phyloP scores from a whole-genome alignment of 1,140 invertebrate genomes.

The Tetraneura akinire region DNA sequence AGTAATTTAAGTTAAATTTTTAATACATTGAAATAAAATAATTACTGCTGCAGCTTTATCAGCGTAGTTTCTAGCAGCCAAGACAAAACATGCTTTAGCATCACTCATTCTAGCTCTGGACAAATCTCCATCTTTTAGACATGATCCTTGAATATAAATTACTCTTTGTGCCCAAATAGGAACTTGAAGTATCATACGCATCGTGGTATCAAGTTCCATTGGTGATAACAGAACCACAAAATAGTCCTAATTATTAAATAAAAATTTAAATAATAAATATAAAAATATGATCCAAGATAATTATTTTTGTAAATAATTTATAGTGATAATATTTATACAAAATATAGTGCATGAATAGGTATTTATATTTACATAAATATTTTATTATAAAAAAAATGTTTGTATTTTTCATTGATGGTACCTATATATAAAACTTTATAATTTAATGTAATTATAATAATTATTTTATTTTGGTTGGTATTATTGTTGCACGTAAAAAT shows the following conservation, averaged over 20 bases:
- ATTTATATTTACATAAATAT: too few relatives aligned
- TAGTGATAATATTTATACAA: background rate
- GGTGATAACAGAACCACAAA: conserved; percentile 95
- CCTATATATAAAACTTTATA: too few relatives aligned
- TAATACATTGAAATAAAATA: background rate
- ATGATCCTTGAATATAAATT: conserved; percentile 96
- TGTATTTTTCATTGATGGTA: too few relatives aligned
- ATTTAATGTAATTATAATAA: too few relatives aligned
- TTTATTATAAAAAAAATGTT: too few relatives aligned
- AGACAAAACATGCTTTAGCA: conserved; percentile 93
- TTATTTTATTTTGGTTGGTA: too few relatives aligned
- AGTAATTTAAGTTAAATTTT: background rate
- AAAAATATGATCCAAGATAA: background rate
- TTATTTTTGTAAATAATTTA: background rate
- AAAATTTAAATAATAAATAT: too few relatives aligned
- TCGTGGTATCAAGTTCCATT: conserved; percentile 95
- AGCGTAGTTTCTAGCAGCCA: conserved; percentile 92
- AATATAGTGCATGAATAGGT: too few relatives aligned
- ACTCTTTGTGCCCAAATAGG: conserved; percentile 97
- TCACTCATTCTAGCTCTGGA: conserved; percentile 93
- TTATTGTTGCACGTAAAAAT: too few relatives aligned
- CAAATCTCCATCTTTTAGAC: conserved; percentile 91
- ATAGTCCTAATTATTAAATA: conserved; percentile 80
- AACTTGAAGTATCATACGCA: conserved; percentile 96
- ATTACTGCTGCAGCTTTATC: conserved; percentile 89